Evolutionary conservation across 2,113 vertebrate species (phyloP).

Genomic region (Seriola dumerili): DNA sequence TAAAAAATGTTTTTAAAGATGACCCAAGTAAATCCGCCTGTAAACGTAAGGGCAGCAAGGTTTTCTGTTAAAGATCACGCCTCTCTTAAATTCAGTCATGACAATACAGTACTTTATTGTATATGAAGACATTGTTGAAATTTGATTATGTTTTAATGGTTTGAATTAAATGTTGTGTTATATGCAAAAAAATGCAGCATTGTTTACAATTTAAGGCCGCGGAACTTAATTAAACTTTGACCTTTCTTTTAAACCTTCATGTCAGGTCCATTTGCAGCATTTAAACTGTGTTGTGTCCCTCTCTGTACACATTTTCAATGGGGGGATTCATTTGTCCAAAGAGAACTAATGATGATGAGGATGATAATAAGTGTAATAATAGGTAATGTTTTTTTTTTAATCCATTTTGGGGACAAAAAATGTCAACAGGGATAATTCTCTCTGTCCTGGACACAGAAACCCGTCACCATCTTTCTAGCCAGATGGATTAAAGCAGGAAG

Average conservation of each 20-base stretch:
- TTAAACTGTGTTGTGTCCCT: slow-evolving; percentile 1
- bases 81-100: neutral
- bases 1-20: slow-evolving; percentile 22
- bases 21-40: neutral
- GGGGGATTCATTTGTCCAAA: neutral
- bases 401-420: no score
- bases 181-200: neutral
- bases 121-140: slow-evolving; percentile 8
- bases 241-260: slow-evolving; percentile 2
- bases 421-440: neutral
- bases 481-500: neutral
- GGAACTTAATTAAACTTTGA: neutral
- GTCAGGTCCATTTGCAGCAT: neutral
- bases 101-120: neutral
- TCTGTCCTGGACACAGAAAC: neutral
- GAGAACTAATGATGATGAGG: neutral
- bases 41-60: neutral
- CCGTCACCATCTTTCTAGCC: neutral
- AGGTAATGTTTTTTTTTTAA: no score
- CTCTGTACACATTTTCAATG: neutral
- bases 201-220: neutral
- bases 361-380: neutral
- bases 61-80: neutral
- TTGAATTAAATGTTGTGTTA: slow-evolving; percentile 2
- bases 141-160: neutral